A percentile compares a stretch with the other conserved stretches of the same genome.
Evolutionary conservation across 2,888 invertebrate species (phyloP).

Genomic region (Limnephilus lunatus): DNA sequence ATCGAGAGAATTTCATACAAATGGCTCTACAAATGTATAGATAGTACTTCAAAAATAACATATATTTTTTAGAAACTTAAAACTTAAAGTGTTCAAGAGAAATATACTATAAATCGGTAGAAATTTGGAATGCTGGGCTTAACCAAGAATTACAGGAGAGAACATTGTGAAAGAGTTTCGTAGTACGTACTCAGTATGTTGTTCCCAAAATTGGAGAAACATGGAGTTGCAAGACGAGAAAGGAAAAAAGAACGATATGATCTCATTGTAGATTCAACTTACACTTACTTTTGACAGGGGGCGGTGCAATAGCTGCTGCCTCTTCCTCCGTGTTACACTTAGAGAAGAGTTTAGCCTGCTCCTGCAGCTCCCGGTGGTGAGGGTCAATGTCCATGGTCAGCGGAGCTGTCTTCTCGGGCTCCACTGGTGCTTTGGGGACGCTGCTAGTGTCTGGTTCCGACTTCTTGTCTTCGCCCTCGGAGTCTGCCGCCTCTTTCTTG

Average conservation of each 20-base stretch:
- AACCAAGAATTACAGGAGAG: no score
- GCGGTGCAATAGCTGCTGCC: slow-evolving; percentile 69
- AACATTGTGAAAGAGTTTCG: background rate
- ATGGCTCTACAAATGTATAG: no score
- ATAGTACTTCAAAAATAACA: no score
- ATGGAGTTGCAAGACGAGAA: background rate
- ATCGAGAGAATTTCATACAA: no score
- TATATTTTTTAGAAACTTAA: no score
- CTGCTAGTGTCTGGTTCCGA: slow-evolving; percentile 58
- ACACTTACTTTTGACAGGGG: slow-evolving; percentile 2
- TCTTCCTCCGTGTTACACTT: slow-evolving; percentile 73
- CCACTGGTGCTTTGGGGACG: slow-evolving; percentile 66
- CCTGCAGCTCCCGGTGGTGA: slow-evolving; percentile 75
- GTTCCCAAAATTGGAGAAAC: background rate
- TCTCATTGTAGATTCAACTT: background rate
- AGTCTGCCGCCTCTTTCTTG: slow-evolving; percentile 64
- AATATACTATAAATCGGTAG: no score
- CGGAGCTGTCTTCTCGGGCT: slow-evolving; percentile 74
- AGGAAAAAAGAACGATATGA: background rate
- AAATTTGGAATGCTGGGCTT: no score
- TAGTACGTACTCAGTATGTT: background rate
- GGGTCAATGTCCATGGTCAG: slow-evolving; percentile 77
- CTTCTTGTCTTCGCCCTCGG: slow-evolving; percentile 69
- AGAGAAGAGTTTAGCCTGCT: slow-evolving; percentile 77
- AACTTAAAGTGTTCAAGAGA: no score